Evolutionary conservation across 2,797 vertebrate genomes (phyloP).

Genomic region (Alauda arvensis): DNA sequence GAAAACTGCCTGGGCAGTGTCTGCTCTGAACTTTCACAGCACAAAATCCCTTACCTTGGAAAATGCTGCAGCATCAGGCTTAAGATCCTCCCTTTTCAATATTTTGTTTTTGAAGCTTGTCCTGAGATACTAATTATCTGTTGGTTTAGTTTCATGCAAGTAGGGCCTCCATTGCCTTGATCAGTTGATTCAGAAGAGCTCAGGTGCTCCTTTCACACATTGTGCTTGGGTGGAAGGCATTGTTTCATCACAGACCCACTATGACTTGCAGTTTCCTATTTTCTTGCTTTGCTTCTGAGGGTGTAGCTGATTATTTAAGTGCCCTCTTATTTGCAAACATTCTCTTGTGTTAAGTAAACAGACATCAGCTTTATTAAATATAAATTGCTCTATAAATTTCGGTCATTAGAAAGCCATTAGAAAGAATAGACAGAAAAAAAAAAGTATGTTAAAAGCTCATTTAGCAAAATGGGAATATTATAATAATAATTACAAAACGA

Average conservation of each 20-base stretch:
- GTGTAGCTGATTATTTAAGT: background rate
- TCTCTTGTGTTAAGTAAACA: background rate
- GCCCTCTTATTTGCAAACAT: background rate
- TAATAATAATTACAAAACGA: background rate
- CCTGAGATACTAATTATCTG: background rate
- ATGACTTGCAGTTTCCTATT: background rate
- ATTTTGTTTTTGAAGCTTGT: background rate
- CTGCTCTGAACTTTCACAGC: background rate
- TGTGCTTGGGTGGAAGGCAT: rapidly evolving
- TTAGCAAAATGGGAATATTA: background rate
- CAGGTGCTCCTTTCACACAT: background rate
- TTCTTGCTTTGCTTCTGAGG: background rate
- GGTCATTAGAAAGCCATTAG: background rate
- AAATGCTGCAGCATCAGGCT: background rate
- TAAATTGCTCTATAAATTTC: background rate
- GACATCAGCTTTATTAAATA: background rate
- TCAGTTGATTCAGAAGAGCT: background rate
- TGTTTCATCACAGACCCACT: background rate
- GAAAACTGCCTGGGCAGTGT: background rate
- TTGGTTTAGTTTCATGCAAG: background rate
- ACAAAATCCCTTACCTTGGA: background rate
- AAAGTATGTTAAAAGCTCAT: background rate
- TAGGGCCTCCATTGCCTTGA: background rate
- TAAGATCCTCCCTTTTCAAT: background rate
- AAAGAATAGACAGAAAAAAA: background rate